phyloP scores from a whole-genome alignment of 2,113 vertebrate genomes.

The Zosterops lateralis region DNA sequence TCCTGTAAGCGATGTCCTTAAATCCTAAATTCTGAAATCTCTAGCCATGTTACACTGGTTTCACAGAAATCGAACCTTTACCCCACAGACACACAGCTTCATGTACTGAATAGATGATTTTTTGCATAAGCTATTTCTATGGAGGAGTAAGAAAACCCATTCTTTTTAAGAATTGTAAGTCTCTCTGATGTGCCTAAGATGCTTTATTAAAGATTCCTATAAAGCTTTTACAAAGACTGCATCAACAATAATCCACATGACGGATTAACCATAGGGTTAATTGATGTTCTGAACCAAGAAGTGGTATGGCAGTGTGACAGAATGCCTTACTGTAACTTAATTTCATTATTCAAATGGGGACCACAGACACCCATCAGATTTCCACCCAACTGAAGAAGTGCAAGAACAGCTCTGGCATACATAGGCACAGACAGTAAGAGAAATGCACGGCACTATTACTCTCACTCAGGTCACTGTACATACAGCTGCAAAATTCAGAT shows the following conservation, averaged over 20 bases:
- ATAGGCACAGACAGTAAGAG: background rate
- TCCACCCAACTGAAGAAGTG: background rate
- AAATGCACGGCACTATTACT: background rate
- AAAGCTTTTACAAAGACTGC: background rate
- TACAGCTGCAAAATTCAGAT: background rate
- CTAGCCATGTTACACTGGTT: background rate
- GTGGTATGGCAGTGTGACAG: background rate
- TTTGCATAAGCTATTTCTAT: background rate
- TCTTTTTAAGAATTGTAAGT: background rate
- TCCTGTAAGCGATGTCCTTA: background rate
- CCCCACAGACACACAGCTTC: background rate
- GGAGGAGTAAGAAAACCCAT: background rate
- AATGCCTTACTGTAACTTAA: background rate
- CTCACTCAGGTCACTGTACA: background rate
- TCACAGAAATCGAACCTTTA: background rate
- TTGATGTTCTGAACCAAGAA: background rate
- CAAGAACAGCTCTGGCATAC: background rate
- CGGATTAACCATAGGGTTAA: background rate
- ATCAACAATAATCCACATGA: background rate
- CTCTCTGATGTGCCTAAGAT: background rate
- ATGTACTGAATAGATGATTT: background rate
- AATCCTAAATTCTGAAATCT: background rate
- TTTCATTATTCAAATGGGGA: background rate
- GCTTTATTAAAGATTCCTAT: background rate
- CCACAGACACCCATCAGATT: background rate